phyloP scores from a whole-genome alignment of 2,797 vertebrate genomes.

The Oceanodroma leucorhoa region DNA sequence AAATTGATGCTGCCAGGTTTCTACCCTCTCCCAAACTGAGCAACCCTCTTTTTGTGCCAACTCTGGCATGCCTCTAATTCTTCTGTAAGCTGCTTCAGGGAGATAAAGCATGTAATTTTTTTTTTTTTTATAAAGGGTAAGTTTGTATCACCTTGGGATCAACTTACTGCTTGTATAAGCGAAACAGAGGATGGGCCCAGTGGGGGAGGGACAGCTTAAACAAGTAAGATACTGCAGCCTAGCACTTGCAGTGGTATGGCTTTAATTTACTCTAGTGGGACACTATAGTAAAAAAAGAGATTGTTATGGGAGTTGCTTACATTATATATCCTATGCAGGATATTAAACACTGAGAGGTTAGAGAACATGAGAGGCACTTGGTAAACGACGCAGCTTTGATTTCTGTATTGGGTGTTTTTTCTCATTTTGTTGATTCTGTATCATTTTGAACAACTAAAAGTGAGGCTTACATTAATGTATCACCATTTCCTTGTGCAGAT shows the following conservation, averaged over 20 bases:
- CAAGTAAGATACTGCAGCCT: background rate
- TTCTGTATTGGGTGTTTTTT: background rate
- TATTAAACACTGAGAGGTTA: constrained; percentile 15
- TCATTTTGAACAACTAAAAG: background rate
- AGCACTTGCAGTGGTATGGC: background rate
- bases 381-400: background rate
- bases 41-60: background rate
- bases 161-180: background rate
- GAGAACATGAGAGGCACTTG: background rate
- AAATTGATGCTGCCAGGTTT: constrained; percentile 26
- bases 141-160: background rate
- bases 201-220: background rate
- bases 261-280: constrained; percentile 8
- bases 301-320: background rate
- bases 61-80: background rate
- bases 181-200: background rate
- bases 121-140: background rate
- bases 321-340: background rate
- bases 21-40: constrained; percentile 19
- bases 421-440: background rate
- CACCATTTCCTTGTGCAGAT: background rate
- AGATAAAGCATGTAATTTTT: background rate
- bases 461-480: background rate
- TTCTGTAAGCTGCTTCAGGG: background rate
- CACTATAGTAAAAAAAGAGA: background rate